Evolutionary conservation across 2,888 invertebrate genomes (phyloP), one percentile per base, ranked within the genome.

Genomic region (Cacoxenus indagator): DNA sequence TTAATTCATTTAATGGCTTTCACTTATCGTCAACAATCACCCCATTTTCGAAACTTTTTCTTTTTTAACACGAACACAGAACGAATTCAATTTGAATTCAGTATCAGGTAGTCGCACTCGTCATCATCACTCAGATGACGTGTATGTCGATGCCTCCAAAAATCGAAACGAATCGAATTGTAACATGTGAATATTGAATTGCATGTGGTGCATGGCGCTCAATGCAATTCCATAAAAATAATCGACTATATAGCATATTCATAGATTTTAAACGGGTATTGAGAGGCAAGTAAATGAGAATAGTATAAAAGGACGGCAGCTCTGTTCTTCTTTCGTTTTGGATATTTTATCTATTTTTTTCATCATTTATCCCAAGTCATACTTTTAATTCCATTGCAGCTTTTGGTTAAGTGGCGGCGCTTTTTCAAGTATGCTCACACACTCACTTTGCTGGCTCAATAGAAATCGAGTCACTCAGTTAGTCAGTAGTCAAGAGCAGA

Each of bases 1-100:
- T 81, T 83, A 82, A 82, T 82, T 83, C 81, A 74, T 81, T 81
- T 83, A 82, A 82, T 81, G 81, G 76, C 70, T 57, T 70, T 71
- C 64, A 51, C 51, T 51, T 51, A 37, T 55, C 37, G 51, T 51
- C 51, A 51, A 51, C 22, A 51, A n/a, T n/a, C 14, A 37, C 37
- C 37, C 2, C 14, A 37, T 37, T 26, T 65, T 19, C 1, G 51
- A 22, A 9, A 55, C 43, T 61, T 27, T 61, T 43, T 43, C 43
- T 9, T 14, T 9, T 9, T 2, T 8, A 37, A 37, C 8, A 37
- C 37, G 37, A 14, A 37, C 8, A 37, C 37, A 14, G 14, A 37
- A 2, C 37, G 37, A 14, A 37, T 11, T n/a, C 37, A 14, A 37
- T 37, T 37, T 14, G 37, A 37, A 37, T 37, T 37, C 37, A 37